Conservation (phyloP, 2,888 invertebrate species). For the Lepidocyrtinus sp. region DNA sequence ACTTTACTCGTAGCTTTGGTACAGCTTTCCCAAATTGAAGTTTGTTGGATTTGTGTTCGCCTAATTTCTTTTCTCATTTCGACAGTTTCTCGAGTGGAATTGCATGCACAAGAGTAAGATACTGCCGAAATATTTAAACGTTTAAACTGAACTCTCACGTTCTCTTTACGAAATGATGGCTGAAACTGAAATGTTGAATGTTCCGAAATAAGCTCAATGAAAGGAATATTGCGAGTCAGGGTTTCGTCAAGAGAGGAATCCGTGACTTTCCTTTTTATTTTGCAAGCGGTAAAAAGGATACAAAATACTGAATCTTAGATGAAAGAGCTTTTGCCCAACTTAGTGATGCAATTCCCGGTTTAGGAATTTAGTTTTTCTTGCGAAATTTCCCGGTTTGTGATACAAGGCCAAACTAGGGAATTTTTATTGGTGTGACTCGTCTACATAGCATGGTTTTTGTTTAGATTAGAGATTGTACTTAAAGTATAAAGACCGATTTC, state of each 20-base stretch:
- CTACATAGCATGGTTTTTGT: too few relatives aligned
- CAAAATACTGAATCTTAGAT: background rate
- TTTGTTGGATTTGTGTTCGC: background rate
- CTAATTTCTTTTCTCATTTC: background rate
- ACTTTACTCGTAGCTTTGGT: background rate
- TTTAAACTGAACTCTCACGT: background rate
- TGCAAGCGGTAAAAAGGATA: too few relatives aligned
- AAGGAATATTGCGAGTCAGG: background rate
- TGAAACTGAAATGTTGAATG: too few relatives aligned
- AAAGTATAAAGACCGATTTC: too few relatives aligned
- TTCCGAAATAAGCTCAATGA: too few relatives aligned
- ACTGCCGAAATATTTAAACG: background rate
- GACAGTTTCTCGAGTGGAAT: background rate
- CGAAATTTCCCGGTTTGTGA: background rate
- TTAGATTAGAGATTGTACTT: too few relatives aligned
- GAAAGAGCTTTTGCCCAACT: too few relatives aligned
- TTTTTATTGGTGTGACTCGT: background rate
- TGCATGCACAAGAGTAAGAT: background rate
- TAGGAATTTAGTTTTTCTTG: background rate
- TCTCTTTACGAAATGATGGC: background rate
- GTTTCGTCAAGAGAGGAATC: background rate
- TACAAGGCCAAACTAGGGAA: background rate
- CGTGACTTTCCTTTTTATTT: constrained; percentile 8
- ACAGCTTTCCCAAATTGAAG: too few relatives aligned
- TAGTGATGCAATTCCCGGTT: background rate